These are phyloP conservation scores for Hydroisotoma schaefferi DNA, from an alignment of 2,888 invertebrate species.

Conservation along the genomic window DNA sequence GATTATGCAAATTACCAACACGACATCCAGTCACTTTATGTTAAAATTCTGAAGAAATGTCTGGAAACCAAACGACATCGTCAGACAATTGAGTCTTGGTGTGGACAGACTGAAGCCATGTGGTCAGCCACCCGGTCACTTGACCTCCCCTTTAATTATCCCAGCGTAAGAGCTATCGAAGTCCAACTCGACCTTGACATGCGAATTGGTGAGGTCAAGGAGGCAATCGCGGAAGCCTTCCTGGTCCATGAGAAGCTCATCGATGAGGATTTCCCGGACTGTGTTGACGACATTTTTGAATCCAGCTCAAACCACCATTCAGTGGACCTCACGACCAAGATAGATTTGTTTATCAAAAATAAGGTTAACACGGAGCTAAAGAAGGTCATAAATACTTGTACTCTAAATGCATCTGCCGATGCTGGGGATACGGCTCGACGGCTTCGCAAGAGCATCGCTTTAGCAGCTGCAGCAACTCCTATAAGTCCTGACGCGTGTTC, in stretches of 20 bases:
- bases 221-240: slow-evolving; percentile 11
- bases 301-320: too few relatives aligned
- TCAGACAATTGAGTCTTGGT: slow-evolving; percentile 11
- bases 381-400: slow-evolving; percentile 7
- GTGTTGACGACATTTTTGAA: too few relatives aligned
- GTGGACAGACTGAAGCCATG: neutral
- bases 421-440: neutral
- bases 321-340: too few relatives aligned
- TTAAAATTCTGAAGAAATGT: neutral
- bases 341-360: too few relatives aligned
- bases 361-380: too few relatives aligned
- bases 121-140: slow-evolving; percentile 9
- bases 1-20: neutral
- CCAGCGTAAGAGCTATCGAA: neutral
- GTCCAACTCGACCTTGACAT: neutral
- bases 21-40: slow-evolving; percentile 4
- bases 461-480: slow-evolving; percentile 3
- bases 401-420: too few relatives aligned
- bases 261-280: neutral
- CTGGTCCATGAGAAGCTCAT: slow-evolving; percentile 5
- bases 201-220: neutral
- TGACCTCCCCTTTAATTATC: neutral
- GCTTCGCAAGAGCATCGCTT: neutral
- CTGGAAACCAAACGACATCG: neutral
- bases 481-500: slow-evolving; percentile 1